Evolutionary conservation across 2,113 vertebrate genomes (phyloP).

Genomic region (Seriola aureovittata): DNA sequence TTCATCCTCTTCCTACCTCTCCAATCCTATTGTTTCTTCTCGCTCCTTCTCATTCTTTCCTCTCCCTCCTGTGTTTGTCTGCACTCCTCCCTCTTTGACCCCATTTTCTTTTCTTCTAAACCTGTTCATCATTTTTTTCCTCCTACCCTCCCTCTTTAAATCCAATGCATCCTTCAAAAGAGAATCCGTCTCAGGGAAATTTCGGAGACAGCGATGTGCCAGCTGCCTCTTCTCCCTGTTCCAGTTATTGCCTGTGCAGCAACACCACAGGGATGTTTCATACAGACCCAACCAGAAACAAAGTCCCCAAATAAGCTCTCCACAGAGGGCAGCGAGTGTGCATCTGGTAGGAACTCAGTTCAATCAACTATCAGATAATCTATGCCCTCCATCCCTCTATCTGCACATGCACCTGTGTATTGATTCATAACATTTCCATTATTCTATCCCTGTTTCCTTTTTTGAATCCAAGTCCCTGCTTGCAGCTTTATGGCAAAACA

Average conservation of each 20-base stretch:
- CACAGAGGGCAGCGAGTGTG: slow-evolving; percentile 25
- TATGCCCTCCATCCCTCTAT: slow-evolving; percentile 22
- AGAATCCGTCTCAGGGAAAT: slow-evolving; percentile 34
- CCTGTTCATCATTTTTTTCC: slow-evolving; percentile 39
- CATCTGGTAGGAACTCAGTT: slow-evolving; percentile 52
- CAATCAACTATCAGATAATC: slow-evolving; percentile 59
- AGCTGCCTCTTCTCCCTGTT: slow-evolving; percentile 57
- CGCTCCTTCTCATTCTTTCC: not conserved
- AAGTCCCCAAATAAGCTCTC: slow-evolving; percentile 47
- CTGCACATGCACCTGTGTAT: slow-evolving; percentile 47
- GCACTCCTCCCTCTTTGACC: slow-evolving; percentile 50
- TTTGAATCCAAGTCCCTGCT: not conserved
- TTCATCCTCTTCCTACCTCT: slow-evolving; percentile 9
- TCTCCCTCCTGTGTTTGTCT: slow-evolving; percentile 22
- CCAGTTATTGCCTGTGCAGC: slow-evolving; percentile 50
- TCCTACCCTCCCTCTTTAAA: slow-evolving; percentile 37
- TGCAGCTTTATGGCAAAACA: slow-evolving; percentile 5
- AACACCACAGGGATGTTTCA: slow-evolving; percentile 45
- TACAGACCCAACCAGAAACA: slow-evolving; percentile 39
- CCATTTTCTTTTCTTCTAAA: slow-evolving; percentile 52
- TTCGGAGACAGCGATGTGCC: slow-evolving; percentile 35
- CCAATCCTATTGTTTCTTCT: not conserved
- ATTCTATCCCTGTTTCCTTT: not conserved
- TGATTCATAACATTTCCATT: slow-evolving; percentile 51
- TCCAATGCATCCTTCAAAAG: slow-evolving; percentile 53